These are phyloP conservation scores for Epistrophe eligans DNA, from an alignment of 2,888 invertebrate species.

Conservation along the genomic window DNA sequence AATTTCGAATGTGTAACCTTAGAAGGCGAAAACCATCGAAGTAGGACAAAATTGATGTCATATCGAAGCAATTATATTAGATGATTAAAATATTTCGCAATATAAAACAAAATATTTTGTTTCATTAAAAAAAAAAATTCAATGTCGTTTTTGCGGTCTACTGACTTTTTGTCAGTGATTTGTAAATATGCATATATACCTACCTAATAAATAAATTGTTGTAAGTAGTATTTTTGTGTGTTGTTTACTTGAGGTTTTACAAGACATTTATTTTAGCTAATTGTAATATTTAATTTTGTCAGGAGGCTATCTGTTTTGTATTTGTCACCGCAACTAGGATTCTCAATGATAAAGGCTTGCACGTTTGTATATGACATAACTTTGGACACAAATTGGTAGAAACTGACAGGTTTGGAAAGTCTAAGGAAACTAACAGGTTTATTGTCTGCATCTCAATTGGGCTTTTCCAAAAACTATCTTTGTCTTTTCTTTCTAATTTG, in stretches of 20 bases:
- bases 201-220: background rate
- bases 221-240: background rate
- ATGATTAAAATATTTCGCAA: slow-evolving; percentile 25
- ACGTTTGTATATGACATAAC: too few relatives aligned
- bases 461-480: too few relatives aligned
- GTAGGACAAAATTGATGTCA: slow-evolving; percentile 32
- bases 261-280: background rate
- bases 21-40: slow-evolving; percentile 9
- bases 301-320: background rate
- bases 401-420: too few relatives aligned
- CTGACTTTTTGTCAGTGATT: background rate
- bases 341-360: too few relatives aligned
- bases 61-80: slow-evolving; percentile 23
- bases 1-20: background rate
- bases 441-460: too few relatives aligned
- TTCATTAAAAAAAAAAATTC: background rate
- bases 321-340: too few relatives aligned
- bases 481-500: too few relatives aligned
- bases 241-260: background rate
- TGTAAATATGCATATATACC: background rate
- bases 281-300: background rate
- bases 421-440: too few relatives aligned
- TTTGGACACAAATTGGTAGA: too few relatives aligned
- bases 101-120: slow-evolving; percentile 1
- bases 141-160: slow-evolving; percentile 18